A percentile compares a stretch with the other conserved stretches of the same genome.
Conservation (phyloP, 2,797 vertebrate species). For the Sphenodon punctatus region DNA sequence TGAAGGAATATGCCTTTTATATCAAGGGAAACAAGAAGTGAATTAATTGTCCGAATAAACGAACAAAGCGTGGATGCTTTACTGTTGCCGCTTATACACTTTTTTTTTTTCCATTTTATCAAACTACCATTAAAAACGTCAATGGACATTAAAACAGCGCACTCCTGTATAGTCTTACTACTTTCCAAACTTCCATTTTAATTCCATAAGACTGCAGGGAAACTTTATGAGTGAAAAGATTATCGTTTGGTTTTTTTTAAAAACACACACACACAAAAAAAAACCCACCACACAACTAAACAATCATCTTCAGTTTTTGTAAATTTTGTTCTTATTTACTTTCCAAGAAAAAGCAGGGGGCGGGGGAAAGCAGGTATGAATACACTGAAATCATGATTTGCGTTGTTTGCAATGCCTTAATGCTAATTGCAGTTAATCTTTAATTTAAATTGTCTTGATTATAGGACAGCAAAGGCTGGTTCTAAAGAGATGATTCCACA, state of each 20-base stretch:
- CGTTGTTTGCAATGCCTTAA: conserved; percentile 14
- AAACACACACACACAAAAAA: too few relatives aligned
- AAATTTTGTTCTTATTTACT: conserved; percentile 33
- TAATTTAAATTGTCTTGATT: conserved; percentile 21
- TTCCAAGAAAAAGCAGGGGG: neutral
- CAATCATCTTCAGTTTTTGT: neutral
- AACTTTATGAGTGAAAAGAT: conserved; percentile 56
- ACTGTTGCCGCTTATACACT: neutral
- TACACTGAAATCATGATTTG: neutral
- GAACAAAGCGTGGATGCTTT: neutral
- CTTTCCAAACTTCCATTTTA: conserved; percentile 51
- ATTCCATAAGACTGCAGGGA: conserved; percentile 43
- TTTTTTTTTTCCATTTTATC: conserved; percentile 48
- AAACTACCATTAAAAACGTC: conserved; percentile 57
- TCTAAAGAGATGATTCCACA: neutral
- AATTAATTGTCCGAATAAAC: conserved; percentile 7
- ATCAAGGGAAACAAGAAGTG: neutral
- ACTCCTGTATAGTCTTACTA: conserved; percentile 37
- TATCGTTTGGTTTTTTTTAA: too few relatives aligned
- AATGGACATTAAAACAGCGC: conserved; percentile 59
- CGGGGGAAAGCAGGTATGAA: conserved; percentile 38
- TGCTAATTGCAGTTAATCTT: conserved; percentile 2
- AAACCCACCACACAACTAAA: conserved; percentile 25
- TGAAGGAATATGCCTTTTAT: neutral
- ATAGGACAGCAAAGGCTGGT: neutral